A percentile compares a stretch with the other conserved stretches of the same genome.
These are phyloP conservation scores for Epinotia brunnichana DNA, from an alignment of 2,888 invertebrate genomes.

Conservation along the genomic window DNA sequence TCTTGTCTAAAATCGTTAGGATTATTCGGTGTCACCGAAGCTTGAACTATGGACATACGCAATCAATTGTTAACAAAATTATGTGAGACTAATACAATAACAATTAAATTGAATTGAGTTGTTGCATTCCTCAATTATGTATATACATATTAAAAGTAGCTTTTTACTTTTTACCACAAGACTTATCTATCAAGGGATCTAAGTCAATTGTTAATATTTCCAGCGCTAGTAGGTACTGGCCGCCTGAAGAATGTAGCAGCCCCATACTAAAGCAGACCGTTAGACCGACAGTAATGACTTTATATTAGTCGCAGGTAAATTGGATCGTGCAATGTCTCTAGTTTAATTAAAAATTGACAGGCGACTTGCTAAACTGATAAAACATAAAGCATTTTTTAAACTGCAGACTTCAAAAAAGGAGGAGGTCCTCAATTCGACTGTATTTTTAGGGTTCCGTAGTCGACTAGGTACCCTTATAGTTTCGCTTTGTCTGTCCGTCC, in stretches of 20 bases:
- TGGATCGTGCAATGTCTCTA: constrained; percentile 22
- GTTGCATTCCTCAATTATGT: background rate
- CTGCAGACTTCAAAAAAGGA: too few species aligned
- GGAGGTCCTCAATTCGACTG: too few species aligned
- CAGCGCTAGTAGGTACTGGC: background rate
- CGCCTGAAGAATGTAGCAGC: constrained; percentile 23
- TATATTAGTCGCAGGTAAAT: constrained; percentile 37
- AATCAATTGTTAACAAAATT: too few species aligned
- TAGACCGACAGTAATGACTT: constrained; percentile 31
- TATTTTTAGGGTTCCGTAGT: too few species aligned
- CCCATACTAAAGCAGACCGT: constrained; percentile 29
- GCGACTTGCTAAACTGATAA: constrained; percentile 1
- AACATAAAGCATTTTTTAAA: too few species aligned
- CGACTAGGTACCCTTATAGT: too few species aligned
- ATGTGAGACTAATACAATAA: too few species aligned
- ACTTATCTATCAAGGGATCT: constrained; percentile 30
- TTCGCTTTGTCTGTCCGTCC: too few species aligned
- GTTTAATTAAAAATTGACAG: constrained; percentile 39
- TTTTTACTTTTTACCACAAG: background rate
- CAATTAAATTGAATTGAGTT: background rate
- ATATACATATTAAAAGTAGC: background rate
- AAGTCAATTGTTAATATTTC: constrained; percentile 5
- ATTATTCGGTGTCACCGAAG: too few species aligned
- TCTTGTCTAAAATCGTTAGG: too few species aligned
- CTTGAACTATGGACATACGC: too few species aligned